Base-by-base conservation (phyloP, 2,797 vertebrate genomes). In the Balearica regulorum region DNA sequence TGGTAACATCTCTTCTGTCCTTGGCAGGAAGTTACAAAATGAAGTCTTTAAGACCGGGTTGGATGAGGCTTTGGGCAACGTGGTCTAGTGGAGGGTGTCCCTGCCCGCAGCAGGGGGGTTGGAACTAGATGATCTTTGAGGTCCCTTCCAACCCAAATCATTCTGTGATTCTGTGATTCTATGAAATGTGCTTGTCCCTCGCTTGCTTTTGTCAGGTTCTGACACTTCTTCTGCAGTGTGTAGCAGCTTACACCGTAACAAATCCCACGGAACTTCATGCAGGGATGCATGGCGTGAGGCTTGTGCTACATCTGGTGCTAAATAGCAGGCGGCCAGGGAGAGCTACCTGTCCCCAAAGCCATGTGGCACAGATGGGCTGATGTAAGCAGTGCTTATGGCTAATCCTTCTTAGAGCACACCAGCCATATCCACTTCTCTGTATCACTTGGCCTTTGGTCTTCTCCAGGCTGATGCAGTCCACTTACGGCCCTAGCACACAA, bases 291-390 rank as follows among this genome's bases (percentile, higher is more conserved):
- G n/a, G 37, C n/a, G 3, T 10, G 21, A 79, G 13, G 14, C 48
- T 73, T 26, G 46, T 68, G 43, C 79, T 78, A 7, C 12, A 10
- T 28, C n/a, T 48, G 28, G 16, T 83, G 88, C 58, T 89, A 51
- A 75, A 22, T 7, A 58, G 13, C 55, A 48, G 72, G 29, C 4
- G 8, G 35, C 66, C 43, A 41, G 46, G 49, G 87, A 16, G 43
- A 58, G 24, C 46, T 53, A 1, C 43, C 20, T 82, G 39, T 55
- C 62, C 68, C 55, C 64, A 53, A 26, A 66, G 75, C 62, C 55
- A 22, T 0, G 0, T 77, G 71, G 62, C 77, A 43, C 62, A 72
- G 46, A 6, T n/a, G 28, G 57, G 51, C 54, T 87, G 19, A 0
- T 18, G 25, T 41, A 31, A 65, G 62, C 62, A 24, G 46, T 44